Percentiles rank a stretch among this genome's conserved stretches.
Evolutionary conservation across 1,140 invertebrate genomes (phyloP).

Genomic region (Batillaria attramentaria): DNA sequence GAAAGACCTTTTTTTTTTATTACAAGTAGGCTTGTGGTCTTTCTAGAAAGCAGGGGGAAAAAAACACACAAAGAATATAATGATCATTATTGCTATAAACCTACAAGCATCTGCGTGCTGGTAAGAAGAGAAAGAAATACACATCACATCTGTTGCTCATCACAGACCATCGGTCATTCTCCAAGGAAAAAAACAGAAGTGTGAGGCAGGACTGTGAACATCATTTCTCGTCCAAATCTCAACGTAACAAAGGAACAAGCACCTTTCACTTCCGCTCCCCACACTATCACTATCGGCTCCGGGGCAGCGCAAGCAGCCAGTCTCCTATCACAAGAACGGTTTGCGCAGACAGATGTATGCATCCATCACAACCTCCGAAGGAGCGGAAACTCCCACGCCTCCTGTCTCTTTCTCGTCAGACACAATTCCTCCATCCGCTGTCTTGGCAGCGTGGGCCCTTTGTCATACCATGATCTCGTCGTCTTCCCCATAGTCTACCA

Average conservation of each 20-base stretch:
- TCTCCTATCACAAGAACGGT: background rate
- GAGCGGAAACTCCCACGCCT: no score
- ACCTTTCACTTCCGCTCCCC: background rate
- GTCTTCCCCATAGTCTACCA: constrained; percentile 24
- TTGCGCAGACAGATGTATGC: background rate
- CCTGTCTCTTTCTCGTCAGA: background rate
- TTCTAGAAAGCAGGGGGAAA: background rate
- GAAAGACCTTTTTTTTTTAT: background rate
- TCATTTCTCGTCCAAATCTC: background rate
- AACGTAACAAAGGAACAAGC: background rate
- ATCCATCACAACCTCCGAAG: background rate
- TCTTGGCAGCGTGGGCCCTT: background rate
- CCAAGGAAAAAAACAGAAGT: background rate
- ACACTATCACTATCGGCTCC: background rate
- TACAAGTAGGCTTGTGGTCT: background rate
- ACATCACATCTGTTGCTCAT: constrained; percentile 5
- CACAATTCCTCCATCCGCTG: background rate
- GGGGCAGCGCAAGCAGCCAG: background rate
- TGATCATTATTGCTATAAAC: background rate
- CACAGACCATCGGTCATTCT: background rate
- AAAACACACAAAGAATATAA: background rate
- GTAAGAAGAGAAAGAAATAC: background rate
- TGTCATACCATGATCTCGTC: constrained; percentile 53
- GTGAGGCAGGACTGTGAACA: background rate
- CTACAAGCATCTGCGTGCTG: background rate